A percentile compares a stretch with the other conserved stretches of the same genome.
Evolutionary conservation across 2,888 invertebrate species (phyloP).

Genomic region (Trissonchulus sp.): DNA sequence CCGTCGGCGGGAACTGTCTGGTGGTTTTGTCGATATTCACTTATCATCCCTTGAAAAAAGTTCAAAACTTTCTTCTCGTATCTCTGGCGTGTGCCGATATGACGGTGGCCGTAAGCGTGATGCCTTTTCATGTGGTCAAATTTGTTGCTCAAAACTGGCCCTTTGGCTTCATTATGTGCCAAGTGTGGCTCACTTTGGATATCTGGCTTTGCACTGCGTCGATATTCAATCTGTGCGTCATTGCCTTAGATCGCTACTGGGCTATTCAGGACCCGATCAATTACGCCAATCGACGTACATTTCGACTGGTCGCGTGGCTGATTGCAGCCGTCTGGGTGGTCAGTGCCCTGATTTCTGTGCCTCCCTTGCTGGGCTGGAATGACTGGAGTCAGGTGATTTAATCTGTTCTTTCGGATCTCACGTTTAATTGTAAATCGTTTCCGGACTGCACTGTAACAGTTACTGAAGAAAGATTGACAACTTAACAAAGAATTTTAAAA

Average conservation of each 20-base stretch:
- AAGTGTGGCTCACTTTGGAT: conserved; percentile 91
- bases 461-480: no score
- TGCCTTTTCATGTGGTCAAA: conserved; percentile 17
- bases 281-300: conserved; percentile 51
- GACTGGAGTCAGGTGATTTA: conserved; percentile 49
- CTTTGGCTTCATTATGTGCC: conserved; percentile 79
- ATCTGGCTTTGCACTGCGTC: conserved; percentile 92
- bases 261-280: conserved; percentile 52
- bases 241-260: conserved; percentile 77
- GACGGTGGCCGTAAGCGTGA: conserved; percentile 42
- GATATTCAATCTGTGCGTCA: conserved; percentile 70
- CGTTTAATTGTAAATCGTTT: no score
- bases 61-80: conserved; percentile 93
- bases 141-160: conserved; percentile 63
- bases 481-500: no score
- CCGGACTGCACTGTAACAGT: no score
- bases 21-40: conserved; percentile 93
- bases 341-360: conserved; percentile 48
- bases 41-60: conserved; percentile 80
- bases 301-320: conserved; percentile 42
- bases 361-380: conserved; percentile 52
- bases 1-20: conserved; percentile 81
- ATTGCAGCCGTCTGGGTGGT: conserved; percentile 48
- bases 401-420: no score
- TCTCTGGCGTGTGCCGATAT: conserved; percentile 81